Conservation (phyloP, 2,888 invertebrate genomes). For the Leuctra nigra region DNA sequence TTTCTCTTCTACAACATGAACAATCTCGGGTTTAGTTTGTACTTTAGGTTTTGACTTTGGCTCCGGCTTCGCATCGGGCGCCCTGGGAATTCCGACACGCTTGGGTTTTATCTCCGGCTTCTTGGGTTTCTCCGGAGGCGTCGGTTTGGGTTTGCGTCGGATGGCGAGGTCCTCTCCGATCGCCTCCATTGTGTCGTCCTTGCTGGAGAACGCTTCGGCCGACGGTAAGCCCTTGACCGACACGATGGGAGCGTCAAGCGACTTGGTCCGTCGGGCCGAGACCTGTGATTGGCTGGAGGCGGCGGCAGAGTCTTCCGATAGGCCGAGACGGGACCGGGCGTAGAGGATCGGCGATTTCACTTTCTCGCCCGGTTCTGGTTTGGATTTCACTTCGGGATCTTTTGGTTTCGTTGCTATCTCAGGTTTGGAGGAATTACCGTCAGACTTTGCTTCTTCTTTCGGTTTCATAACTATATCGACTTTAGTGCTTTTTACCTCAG, state of each 20-base stretch:
- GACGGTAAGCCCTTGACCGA: conserved; percentile 71
- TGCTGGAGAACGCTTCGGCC: conserved; percentile 79
- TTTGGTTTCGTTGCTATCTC: too few relatives aligned
- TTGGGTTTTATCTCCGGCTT: background rate
- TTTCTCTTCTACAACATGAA: conserved; percentile 25
- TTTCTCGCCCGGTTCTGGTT: too few relatives aligned
- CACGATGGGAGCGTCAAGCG: conserved; percentile 77
- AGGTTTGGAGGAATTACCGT: too few relatives aligned
- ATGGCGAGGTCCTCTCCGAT: conserved; percentile 35
- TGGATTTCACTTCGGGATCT: too few relatives aligned
- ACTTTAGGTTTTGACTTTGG: conserved; percentile 43
- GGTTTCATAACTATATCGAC: too few relatives aligned
- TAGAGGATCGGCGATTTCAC: conserved; percentile 73
- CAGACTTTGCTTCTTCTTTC: too few relatives aligned
- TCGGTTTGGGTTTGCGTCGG: conserved; percentile 26
- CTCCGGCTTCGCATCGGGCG: conserved; percentile 37
- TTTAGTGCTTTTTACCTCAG: too few relatives aligned
- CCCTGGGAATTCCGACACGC: too few relatives aligned
- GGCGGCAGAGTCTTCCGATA: conserved; percentile 78
- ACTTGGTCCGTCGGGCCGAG: conserved; percentile 70
- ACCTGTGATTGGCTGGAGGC: conserved; percentile 68
- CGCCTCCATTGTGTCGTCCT: conserved; percentile 79
- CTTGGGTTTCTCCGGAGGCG: too few relatives aligned
- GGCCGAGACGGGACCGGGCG: conserved; percentile 69
- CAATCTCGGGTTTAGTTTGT: conserved; percentile 34